Base-by-base conservation (phyloP, 2,888 invertebrate species). In the Abrostola tripartita region DNA sequence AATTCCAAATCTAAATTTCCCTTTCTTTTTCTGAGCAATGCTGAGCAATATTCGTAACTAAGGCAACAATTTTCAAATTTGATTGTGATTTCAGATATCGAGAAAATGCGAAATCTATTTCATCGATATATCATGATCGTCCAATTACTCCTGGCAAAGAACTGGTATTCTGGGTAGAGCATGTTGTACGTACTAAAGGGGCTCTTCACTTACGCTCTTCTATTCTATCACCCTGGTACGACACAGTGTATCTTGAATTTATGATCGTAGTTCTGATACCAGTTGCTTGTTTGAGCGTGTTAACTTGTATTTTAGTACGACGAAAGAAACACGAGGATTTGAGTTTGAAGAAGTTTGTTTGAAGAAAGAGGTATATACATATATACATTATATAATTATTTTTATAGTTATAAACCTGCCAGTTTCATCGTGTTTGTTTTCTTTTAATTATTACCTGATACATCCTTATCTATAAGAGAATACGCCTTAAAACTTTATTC, bases 111-210 rank as follows among this genome's bases (percentile, higher is more conserved):
- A 71, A 71, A 38, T 66, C 68, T 49, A 44, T 76, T 0, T 79
- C 81, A 0, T 38, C 52, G 0, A 53, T 78, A 12, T 79, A 71
- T 59, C 74, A 71, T 44, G 65, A 79, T 47, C 92, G 96, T n/a
- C 95, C 95, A 0, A 85, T 95, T 65, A 86, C 92, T 8, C 95
- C 96, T 0, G 82, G 95, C 64, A 95, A 95, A 36, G 95, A 95
- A 6, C 95, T 96, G 37, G 87, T 95, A 49, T 96, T 95, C 89
- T 96, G 96, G 96, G 93, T 95, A 42, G 96, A 96, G 84, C 95
- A 96, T 84, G 95, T 96, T 7, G 94, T 92, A 5, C 88, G 91
- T 59, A 94, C 95, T 2, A 86, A 90, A 37, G 95, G 96, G 0
- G 95, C 94, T 4, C 91, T 90, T 11, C 88, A 95, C 76, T 78